phyloP scores from a whole-genome alignment of 2,797 vertebrate species.

The Mormyrops boulengeri region DNA sequence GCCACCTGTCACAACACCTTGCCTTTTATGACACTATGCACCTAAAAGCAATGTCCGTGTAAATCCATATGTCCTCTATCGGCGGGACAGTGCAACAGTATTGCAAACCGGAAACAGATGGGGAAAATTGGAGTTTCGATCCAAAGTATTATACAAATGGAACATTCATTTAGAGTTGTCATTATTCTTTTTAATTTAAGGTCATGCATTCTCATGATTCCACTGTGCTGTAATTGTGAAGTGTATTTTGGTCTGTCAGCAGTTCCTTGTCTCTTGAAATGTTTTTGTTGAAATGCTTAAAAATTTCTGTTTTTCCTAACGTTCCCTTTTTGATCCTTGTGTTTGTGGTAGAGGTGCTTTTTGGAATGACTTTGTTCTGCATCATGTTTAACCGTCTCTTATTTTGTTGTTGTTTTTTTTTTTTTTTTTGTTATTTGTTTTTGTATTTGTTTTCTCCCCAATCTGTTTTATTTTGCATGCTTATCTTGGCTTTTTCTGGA shows the following conservation, averaged over 20 bases:
- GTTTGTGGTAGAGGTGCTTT: slow-evolving; percentile 21
- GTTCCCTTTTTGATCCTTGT: slow-evolving; percentile 17
- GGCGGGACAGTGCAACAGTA: background rate
- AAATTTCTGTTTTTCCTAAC: slow-evolving; percentile 4
- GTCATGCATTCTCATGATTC: slow-evolving; percentile 17
- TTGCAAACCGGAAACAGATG: background rate
- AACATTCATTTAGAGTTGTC: background rate
- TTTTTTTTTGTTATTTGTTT: slow-evolving; percentile 63
- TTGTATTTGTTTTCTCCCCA: slow-evolving; percentile 62
- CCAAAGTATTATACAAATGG: background rate
- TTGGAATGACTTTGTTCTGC: slow-evolving; percentile 23
- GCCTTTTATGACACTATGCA: background rate
- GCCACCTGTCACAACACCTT: background rate
- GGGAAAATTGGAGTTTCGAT: background rate
- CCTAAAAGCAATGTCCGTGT: background rate
- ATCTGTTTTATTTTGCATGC: slow-evolving; percentile 96
- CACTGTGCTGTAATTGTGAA: slow-evolving; percentile 17
- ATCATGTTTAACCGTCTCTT: slow-evolving; percentile 42
- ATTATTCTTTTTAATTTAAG: background rate
- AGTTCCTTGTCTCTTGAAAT: slow-evolving; percentile 18
- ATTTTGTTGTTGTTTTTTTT: slow-evolving; percentile 83
- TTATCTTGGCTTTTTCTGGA: slow-evolving; percentile 99
- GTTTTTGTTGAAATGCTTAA: slow-evolving; percentile 13
- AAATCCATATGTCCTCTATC: background rate
- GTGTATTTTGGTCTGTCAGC: slow-evolving; percentile 12